Base-by-base conservation (phyloP, 2,888 invertebrate genomes). In the Ochropleura leucogaster region DNA sequence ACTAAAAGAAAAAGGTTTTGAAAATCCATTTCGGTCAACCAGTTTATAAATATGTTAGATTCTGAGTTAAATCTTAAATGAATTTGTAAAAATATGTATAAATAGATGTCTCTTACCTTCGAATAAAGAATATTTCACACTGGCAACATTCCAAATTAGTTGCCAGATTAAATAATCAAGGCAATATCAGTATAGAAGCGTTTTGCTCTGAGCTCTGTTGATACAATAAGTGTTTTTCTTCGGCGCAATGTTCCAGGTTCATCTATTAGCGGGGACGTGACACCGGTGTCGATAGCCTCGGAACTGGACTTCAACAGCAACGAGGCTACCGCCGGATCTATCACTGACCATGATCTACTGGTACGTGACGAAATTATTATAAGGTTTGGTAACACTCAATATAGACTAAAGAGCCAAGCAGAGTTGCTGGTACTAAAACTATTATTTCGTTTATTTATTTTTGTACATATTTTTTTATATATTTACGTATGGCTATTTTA, bases 311-410 rank as follows among this genome's bases (percentile, higher is more conserved):
- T 97, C 86, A 97, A 97, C 92, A 97, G 97, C 92, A 97, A 97
- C 89, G 97, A 97, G 90, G 97, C 97, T 73, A 97, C 97, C 71
- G 97, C 97, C 89, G 97, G 97, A 79, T 97, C 97, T 64, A 96
- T 96, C 85, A 97, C 97, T 8, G 97, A 97, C 86, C 97, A 96
- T 80, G 97, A 97, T 84, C 93, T 97, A 53, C 94, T 97, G 90
- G 97, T 97, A 88, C 92, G 86, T 83, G 51, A 16, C 14, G 7
- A 55, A 55, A 60, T n/a, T 42, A 60, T 42, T 18, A 10, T 10
- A 5, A 60, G 42, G 18, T 42, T 60, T 42, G 8, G 53, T 40
- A 40, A 42, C 3, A 12, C 62, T 44, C 7, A 44, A 62, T 44
- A n/a, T 44, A n/a, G 5, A 60, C 18, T 18, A 42, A n/a, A 44